A percentile compares a stretch with the other conserved stretches of the same genome.
Conservation (phyloP, 1,140 invertebrate species). For the Diorhabda carinulata region DNA sequence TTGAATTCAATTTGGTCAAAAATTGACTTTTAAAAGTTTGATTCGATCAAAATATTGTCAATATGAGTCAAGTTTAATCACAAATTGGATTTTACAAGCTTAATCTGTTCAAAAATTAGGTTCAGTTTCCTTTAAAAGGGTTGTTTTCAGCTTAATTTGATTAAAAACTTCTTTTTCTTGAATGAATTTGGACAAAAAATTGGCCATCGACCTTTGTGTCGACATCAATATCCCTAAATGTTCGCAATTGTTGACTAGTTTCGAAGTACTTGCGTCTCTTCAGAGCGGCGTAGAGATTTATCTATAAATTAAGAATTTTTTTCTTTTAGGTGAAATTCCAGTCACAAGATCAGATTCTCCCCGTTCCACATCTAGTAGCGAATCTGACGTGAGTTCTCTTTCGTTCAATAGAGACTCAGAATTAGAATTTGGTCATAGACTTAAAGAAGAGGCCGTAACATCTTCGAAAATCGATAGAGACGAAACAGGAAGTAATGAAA, state of each 20-base stretch:
- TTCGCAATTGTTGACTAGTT: neutral
- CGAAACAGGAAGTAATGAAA: constrained; percentile 62
- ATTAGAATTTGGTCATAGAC: constrained; percentile 53
- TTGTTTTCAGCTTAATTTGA: no score
- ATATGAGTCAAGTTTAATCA: no score
- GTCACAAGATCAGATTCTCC: constrained; percentile 58
- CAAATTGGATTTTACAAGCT: no score
- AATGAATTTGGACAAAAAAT: no score
- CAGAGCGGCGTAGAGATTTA: no score
- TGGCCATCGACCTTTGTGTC: neutral
- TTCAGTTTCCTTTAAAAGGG: no score
- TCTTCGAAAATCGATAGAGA: constrained; percentile 53
- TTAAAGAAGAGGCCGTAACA: constrained; percentile 38
- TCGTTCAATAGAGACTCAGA: constrained; percentile 66
- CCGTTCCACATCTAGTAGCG: constrained; percentile 63
- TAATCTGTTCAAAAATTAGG: no score
- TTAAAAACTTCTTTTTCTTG: no score
- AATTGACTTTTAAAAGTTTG: no score
- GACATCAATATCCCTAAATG: neutral
- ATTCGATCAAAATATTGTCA: no score
- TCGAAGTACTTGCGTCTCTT: no score
- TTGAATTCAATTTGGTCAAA: no score
- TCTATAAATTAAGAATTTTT: neutral
- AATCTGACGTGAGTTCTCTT: constrained; percentile 65
- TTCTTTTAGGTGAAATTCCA: constrained; percentile 40